Evolutionary conservation across 1,140 invertebrate genomes (phyloP), one percentile per base, ranked within the genome.

Genomic region (Drosophila ficusphila): DNA sequence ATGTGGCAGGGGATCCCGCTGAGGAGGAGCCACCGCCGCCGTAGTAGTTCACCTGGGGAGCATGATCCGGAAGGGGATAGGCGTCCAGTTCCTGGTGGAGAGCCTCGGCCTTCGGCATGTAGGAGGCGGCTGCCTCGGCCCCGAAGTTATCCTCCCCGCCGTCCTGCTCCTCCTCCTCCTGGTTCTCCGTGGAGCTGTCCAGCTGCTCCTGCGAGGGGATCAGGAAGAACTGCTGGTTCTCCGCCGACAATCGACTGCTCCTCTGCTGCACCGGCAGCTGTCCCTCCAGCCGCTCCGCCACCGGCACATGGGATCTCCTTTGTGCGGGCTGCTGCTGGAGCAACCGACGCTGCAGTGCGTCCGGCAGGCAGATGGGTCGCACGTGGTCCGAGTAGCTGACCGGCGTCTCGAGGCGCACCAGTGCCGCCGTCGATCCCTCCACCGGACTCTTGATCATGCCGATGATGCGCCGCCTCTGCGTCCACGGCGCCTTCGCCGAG

Each of bases 401-500:
- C 0, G 96, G 94, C 56, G 95, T 94, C 61, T 96, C 96, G 34
- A 98, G 91, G 78, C 97, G 96, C 5, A 97, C 93, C 25, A 98
- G 90, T 1, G 96, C 96, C 1, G 97, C 93, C 34, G 95, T 96
- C 65, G 96, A 97, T 7, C 97, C 97, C 92, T 97, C 96, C 0
- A 97, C 95, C 0, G 97, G 96, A 0, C 96, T 97, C 75, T 97
- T 97, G 2, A 97, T 95, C 96, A 97, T 96, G 11, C 97, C 97
- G 2, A 91, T 90, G 12, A 98, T 96, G 51, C 96, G 93, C 19
- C 96, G 92, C 74, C 97, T 95, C 89, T 97, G 96, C 67, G 97
- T 96, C 96, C 96, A 97, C 0, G 97, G 97, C 2, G 96, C 94
- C 2, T 94, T 94, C 49, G 95, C 95, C 11, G 95, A 94, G 29